phyloP scores from a whole-genome alignment of 2,888 invertebrate species.

The Euzophera pinguis region DNA sequence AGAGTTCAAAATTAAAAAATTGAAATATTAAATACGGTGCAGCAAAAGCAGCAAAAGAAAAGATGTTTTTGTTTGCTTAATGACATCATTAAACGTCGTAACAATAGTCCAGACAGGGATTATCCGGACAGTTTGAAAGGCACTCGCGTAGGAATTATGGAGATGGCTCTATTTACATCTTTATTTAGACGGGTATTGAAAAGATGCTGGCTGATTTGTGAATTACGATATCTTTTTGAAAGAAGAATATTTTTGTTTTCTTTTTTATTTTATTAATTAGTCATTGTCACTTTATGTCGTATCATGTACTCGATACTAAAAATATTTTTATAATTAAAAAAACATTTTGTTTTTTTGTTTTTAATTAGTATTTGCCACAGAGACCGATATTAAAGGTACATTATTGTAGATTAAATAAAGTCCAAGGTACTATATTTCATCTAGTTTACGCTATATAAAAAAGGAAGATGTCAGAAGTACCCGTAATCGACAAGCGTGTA shows the following conservation, averaged over 20 bases:
- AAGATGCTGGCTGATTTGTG: constrained; percentile 1
- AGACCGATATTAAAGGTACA: no score
- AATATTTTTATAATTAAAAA: no score
- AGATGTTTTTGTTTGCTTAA: constrained; percentile 60
- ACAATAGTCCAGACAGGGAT: constrained; percentile 51
- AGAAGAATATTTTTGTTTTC: constrained; percentile 12
- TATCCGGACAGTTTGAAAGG: constrained; percentile 38
- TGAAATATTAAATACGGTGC: constrained; percentile 44
- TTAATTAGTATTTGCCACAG: no score
- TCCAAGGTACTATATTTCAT: no score
- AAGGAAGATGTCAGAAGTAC: no score
- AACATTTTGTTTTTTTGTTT: no score
- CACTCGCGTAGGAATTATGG: constrained; percentile 22
- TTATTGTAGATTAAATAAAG: no score
- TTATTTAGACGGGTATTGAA: constrained; percentile 11
- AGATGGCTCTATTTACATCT: constrained; percentile 9
- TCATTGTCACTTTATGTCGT: not conserved
- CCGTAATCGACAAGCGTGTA: no score
- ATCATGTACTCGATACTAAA: no score
- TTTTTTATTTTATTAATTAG: not conserved
- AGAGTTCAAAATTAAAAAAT: constrained; percentile 19
- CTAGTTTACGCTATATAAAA: no score
- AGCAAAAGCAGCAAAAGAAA: constrained; percentile 45
- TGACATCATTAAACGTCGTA: constrained; percentile 64
- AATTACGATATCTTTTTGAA: constrained; percentile 1